Conservation (phyloP, 2,113 vertebrate genomes). For the Oophaga pumilio region DNA sequence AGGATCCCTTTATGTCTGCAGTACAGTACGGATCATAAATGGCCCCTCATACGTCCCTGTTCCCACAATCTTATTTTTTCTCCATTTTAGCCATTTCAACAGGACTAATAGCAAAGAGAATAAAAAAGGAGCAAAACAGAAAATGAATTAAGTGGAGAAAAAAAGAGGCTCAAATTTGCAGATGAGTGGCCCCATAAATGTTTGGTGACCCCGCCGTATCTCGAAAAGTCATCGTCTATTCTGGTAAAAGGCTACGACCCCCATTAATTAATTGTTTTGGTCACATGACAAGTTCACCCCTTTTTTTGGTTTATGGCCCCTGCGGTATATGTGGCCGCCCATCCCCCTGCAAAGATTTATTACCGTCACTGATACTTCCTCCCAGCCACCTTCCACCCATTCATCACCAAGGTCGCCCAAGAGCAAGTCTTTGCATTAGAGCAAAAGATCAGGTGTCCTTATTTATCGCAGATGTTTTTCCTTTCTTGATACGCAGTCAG, state of each 20-base stretch:
- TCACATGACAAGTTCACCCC: conserved; percentile 11
- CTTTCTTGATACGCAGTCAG: neutral
- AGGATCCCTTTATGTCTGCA: no score
- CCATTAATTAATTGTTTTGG: conserved; percentile 7
- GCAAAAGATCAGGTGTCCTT: neutral
- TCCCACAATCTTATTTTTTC: no score
- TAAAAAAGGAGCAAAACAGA: no score
- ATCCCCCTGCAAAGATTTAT: conserved; percentile 17
- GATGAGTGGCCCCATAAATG: neutral
- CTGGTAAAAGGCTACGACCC: neutral
- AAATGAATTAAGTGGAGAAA: no score
- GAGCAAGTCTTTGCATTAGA: neutral
- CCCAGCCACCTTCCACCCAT: neutral
- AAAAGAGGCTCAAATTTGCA: no score
- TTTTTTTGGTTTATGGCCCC: neutral
- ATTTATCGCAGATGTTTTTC: neutral
- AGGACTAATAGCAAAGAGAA: no score
- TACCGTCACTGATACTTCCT: conserved; percentile 37
- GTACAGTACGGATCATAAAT: no score
- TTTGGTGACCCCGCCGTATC: neutral
- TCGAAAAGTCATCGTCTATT: neutral
- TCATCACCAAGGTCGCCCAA: neutral
- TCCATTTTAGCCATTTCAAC: no score
- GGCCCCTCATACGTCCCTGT: no score
- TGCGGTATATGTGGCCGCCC: neutral